Conservation (phyloP, 2,888 invertebrate genomes). For the Schizaphis graminum region DNA sequence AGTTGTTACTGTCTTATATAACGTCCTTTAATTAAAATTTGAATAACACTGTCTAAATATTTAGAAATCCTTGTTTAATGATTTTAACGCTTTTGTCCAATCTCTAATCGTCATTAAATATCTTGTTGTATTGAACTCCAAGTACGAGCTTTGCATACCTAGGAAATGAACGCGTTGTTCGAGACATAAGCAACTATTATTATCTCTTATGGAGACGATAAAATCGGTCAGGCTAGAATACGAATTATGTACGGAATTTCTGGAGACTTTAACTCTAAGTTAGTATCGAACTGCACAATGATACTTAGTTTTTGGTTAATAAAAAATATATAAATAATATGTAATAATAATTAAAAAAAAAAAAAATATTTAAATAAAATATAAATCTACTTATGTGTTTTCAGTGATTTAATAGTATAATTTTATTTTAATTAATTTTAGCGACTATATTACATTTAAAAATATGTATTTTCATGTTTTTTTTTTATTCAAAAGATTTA, state of each 20-base stretch:
- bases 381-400: neutral
- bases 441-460: too few relatives aligned
- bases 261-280: conserved; percentile 15
- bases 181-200: neutral
- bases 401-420: neutral
- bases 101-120: neutral
- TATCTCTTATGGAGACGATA: neutral
- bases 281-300: neutral
- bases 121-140: neutral
- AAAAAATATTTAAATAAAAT: neutral
- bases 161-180: neutral
- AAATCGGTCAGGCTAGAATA: neutral
- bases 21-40: neutral
- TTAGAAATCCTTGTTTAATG: neutral
- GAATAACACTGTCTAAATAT: neutral
- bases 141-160: neutral
- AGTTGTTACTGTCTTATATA: neutral
- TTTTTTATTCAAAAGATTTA: too few relatives aligned
- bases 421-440: neutral
- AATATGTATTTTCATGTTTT: too few relatives aligned
- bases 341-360: too few relatives aligned
- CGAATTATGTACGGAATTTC: neutral
- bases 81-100: neutral
- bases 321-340: too few relatives aligned
- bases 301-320: neutral